Conservation (phyloP, 2,113 vertebrate genomes). For the Tetrax tetrax region DNA sequence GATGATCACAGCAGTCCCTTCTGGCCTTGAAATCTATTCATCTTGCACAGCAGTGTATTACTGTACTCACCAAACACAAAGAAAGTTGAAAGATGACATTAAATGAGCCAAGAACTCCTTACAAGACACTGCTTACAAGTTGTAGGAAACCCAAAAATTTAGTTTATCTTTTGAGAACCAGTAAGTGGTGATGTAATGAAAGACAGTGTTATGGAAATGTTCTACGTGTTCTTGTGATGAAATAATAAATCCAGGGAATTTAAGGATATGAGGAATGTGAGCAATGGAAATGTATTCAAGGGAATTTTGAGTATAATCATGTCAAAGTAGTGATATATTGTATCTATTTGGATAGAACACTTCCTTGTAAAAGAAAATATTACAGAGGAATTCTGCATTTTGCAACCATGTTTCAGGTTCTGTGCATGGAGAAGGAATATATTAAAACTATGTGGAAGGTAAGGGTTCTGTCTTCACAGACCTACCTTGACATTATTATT, state of each 20-base stretch:
- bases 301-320: background rate
- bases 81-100: background rate
- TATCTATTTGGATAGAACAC: background rate
- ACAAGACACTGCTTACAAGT: background rate
- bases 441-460: background rate
- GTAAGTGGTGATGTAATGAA: too few species aligned
- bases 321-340: background rate
- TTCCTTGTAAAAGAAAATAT: background rate
- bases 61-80: background rate
- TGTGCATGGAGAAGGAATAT: background rate
- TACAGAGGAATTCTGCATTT: background rate
- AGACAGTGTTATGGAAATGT: background rate
- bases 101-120: background rate
- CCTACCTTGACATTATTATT: background rate
- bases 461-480: background rate
- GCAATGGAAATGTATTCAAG: background rate
- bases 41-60: background rate
- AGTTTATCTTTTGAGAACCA: background rate
- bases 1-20: background rate
- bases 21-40: background rate
- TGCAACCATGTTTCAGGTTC: background rate
- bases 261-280: background rate
- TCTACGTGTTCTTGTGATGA: background rate
- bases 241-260: background rate
- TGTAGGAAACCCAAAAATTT: background rate